phyloP scores from a whole-genome alignment of 2,797 vertebrate genomes.

The Acanthurus leucopareius region DNA sequence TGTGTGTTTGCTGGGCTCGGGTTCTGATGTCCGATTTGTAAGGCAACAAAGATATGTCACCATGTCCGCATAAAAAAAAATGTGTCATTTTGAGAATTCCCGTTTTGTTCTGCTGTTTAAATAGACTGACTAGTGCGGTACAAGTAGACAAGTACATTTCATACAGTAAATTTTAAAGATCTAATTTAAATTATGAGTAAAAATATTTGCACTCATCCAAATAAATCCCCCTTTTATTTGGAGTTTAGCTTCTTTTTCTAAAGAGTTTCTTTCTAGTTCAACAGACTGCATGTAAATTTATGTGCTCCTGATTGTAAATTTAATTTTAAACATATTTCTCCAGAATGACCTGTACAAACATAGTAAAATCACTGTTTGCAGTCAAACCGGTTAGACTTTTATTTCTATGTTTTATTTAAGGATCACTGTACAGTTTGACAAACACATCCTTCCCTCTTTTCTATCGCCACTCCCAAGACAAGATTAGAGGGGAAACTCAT shows the following conservation, averaged over 20 bases:
- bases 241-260: constrained; percentile 8
- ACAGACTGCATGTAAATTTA: constrained; percentile 14
- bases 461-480: constrained; percentile 62
- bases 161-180: not conserved
- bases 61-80: constrained; percentile 52
- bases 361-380: not conserved
- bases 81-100: constrained; percentile 39
- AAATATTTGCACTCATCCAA: constrained; percentile 29
- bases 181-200: constrained; percentile 33
- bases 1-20: constrained; percentile 62
- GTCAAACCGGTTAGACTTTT: constrained; percentile 14
- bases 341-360: constrained; percentile 5
- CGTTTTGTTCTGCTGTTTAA: constrained; percentile 39
- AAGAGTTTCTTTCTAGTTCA: constrained; percentile 28
- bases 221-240: constrained; percentile 10
- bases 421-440: constrained; percentile 42
- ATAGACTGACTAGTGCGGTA: constrained; percentile 8
- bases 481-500: constrained; percentile 79
- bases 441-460: constrained; percentile 51
- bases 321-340: constrained; percentile 2
- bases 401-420: constrained; percentile 25
- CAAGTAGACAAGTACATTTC: not conserved
- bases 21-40: constrained; percentile 83
- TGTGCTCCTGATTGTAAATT: constrained; percentile 18
- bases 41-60: constrained; percentile 74